Base-by-base conservation (phyloP, 2,113 vertebrate species). In the Chaetops frenatus region DNA sequence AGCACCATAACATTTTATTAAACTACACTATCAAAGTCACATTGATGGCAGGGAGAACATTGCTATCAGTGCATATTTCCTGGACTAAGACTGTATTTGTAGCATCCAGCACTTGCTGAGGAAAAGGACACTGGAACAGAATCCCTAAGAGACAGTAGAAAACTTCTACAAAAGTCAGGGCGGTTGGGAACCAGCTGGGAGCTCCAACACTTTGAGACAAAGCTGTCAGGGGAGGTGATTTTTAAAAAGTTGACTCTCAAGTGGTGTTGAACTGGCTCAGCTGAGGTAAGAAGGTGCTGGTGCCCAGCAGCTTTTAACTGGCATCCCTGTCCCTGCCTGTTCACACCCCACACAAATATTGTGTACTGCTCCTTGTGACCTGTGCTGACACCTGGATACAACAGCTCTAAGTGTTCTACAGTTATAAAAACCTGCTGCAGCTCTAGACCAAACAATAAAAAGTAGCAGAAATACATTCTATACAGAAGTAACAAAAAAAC, bases 21-120 rank as follows among this genome's bases (percentile, higher is more conserved):
- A 96, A 95, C 96, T 96, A 97, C 96, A 91, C 95, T 97, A 97
- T 95, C 92, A 94, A 97, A 96, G 91, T 97, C 97, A 97, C 96
- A 95, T 95, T 77, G 76, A 93, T 88, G 95, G 95, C 96, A 96
- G 92, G 93, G 88, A 96, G 76, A 92, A 94, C 47, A 28, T 88
- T 25, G 80, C 86, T 97, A 71, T 87, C 94, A 94, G 96, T 97
- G 93, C 94, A 23, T 67, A 27, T 80, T 86, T 78, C 38, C 72
- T 70, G 74, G 69, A 88, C 89, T 91, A 89, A 64, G 89, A 93
- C 76, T 86, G 93, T 61, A 29, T 25, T 78, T 27, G 3, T 20
- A 83, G 88, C 79, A 92, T 50, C 92, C 89, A 79, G 90, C 91
- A 73, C 74, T 81, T 15, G 80, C 82, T 70, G 90, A 84, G 78